Evolutionary conservation across 2,888 invertebrate species (phyloP), one percentile per base, ranked within the genome.

Genomic region (Zeuzera pyrina): DNA sequence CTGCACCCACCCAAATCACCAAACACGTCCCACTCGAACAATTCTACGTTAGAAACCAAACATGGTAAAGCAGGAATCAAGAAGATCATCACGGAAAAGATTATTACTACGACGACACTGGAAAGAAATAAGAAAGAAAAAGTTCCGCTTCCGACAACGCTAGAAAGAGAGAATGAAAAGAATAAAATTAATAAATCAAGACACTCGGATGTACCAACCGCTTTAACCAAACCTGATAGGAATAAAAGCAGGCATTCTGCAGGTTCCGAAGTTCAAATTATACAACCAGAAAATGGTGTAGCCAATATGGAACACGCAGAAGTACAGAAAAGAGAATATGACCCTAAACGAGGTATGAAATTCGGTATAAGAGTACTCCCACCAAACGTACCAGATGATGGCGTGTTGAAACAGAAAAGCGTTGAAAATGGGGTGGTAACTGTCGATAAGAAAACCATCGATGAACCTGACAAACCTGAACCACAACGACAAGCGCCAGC

Each of bases 281-380:
- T 72, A 30, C 73, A 70, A 41, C 66, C 76, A 26, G 81, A 83
- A 35, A 83, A 78, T 38, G 72, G 78, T 0, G 56, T 71, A 11
- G 45, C 60, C 23, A 62, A 69, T 36, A 52, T 78, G 15, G 85
- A 86, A 49, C 76, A 81, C 15, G 57, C 69, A 1, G 86, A 87
- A 61, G 55, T 70, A 1, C 87, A 87, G 49, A 87, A 85, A 53
- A 73, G 78, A 39, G 87, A 86, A 43, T 76, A 84, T 25, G 87
- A 87, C 36, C 70, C 78, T 0, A 85, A 85, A 43, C 84, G 85
- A 36, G 87, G 84, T 29, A 85, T 87, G 64, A 90, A 90, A 57
- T 90, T 91, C 33, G 91, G 90, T 0, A 87, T 90, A 31, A 81
- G 88, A 52, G 90, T 91, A 1, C 61, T 91, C 3, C 88, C 88